Conservation (phyloP, 1,140 invertebrate genomes). For the Heliconius congener region DNA sequence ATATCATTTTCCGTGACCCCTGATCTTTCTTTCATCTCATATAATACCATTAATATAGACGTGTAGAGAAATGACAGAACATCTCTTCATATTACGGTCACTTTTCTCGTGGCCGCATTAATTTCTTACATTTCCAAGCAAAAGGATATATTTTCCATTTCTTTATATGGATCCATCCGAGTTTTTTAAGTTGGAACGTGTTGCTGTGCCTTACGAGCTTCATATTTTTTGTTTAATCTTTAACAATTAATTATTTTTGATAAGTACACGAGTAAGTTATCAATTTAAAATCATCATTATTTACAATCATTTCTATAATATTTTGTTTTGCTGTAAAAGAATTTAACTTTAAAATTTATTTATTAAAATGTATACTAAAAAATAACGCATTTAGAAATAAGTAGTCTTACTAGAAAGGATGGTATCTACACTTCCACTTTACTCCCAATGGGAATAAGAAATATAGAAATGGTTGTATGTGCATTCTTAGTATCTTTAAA, state of each 20-base stretch:
- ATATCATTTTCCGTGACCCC: not conserved
- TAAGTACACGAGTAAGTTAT: too few relatives aligned
- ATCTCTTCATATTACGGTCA: constrained; percentile 12
- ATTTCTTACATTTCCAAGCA: not conserved
- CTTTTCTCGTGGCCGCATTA: constrained; percentile 10
- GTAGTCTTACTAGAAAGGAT: not conserved
- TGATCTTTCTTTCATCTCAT: constrained; percentile 2
- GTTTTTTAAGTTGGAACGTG: not conserved
- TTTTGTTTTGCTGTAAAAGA: too few relatives aligned
- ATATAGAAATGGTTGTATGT: not conserved
- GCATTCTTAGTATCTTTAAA: not conserved
- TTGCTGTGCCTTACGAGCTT: not conserved
- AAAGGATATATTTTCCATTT: not conserved
- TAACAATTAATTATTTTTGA: too few relatives aligned
- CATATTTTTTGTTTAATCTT: not conserved
- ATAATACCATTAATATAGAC: constrained; percentile 8
- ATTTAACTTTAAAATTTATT: too few relatives aligned
- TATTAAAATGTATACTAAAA: too few relatives aligned
- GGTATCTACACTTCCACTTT: not conserved
- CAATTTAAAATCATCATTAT: too few relatives aligned
- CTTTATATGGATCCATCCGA: not conserved
- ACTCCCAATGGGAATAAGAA: not conserved
- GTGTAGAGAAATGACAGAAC: constrained; percentile 6
- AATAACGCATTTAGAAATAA: not conserved
- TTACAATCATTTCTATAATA: too few relatives aligned